Conservation (phyloP, 2,888 invertebrate genomes). For the Nemapogon koenigi region DNA sequence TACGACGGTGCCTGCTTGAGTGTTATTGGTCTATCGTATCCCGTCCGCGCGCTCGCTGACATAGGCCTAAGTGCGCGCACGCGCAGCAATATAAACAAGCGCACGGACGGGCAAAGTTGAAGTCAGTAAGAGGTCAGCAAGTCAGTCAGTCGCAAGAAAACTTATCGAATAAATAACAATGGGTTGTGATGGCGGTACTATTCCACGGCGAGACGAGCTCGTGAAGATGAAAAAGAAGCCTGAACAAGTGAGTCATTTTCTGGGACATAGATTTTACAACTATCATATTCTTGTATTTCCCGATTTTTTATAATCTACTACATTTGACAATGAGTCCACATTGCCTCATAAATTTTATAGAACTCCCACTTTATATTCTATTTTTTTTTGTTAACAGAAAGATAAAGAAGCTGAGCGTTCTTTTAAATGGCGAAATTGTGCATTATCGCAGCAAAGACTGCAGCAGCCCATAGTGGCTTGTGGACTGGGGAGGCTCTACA, state of each 20-base stretch:
- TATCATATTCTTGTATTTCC: no score
- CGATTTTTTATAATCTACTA: no score
- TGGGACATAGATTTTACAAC: no score
- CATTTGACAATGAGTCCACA: no score
- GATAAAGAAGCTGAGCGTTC: conserved; percentile 93
- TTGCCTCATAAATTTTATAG: neutral
- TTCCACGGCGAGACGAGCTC: conserved; percentile 90
- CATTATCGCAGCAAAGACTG: conserved; percentile 87
- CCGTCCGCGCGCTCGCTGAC: no score
- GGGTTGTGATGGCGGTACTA: conserved; percentile 98
- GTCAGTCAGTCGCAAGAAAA: no score
- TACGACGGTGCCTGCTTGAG: no score
- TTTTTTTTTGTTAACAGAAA: conserved; percentile 69
- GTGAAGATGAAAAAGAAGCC: conserved; percentile 89
- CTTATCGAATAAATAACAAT: conserved; percentile 57
- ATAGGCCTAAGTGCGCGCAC: no score
- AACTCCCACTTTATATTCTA: conserved; percentile 5
- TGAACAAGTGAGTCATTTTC: conserved; percentile 79
- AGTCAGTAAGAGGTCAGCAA: no score
- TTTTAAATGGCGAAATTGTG: conserved; percentile 95
- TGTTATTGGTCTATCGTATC: no score
- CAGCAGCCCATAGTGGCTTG: conserved; percentile 91
- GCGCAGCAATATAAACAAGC: no score
- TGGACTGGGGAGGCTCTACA: conserved; percentile 89
- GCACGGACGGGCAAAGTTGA: no score